Evolutionary conservation across 92 coral and sea anemone species (phyloP).

Genomic region (Muricea muricata): DNA sequence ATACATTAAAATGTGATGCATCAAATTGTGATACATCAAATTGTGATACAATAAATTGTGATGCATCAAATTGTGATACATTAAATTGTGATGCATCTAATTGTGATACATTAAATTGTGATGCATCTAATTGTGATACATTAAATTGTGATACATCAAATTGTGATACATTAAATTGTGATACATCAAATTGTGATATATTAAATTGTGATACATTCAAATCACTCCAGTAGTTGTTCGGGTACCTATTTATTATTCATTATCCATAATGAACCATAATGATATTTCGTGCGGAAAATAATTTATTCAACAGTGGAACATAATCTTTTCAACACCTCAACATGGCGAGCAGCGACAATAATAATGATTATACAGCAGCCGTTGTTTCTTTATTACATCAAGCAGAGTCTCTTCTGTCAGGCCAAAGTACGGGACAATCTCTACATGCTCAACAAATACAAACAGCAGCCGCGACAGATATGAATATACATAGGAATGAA

Average conservation of each 20-base stretch:
- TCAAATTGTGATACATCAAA: background rate
- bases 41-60: slow-evolving; percentile 7
- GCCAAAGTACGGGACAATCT: no score
- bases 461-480: no score
- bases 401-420: slow-evolving; percentile 27
- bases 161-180: no score
- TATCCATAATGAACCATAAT: background rate
- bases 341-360: background rate
- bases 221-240: no score
- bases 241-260: no score
- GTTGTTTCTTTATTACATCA: slow-evolving; percentile 27
- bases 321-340: background rate
- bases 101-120: no score
- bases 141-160: no score
- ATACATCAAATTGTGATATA: no score
- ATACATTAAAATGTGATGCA: background rate
- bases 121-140: no score
- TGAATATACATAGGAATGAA: no score
- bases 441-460: no score
- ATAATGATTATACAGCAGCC: background rate
- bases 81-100: background rate
- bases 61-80: background rate
- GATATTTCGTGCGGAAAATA: background rate
- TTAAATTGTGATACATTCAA: no score
- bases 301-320: background rate